These are phyloP conservation scores for Pseudachorutes palmiensis DNA, from an alignment of 1,140 invertebrate genomes.

Conservation along the genomic window DNA sequence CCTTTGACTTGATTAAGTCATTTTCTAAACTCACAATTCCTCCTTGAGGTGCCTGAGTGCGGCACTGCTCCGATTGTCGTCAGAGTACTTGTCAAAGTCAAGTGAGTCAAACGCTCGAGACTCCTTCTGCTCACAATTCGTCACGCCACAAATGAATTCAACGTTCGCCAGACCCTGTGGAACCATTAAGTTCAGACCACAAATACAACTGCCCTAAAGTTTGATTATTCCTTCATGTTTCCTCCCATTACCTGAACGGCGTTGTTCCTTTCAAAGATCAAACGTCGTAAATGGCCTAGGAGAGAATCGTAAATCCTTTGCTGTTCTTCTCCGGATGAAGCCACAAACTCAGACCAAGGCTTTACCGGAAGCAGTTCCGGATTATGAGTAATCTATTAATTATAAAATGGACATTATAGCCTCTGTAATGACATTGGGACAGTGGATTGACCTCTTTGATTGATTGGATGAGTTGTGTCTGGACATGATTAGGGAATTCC, in stretches of 20 bases:
- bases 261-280: constrained; percentile 34
- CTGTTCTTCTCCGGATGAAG: constrained; percentile 24
- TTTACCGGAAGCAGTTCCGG: constrained; percentile 30
- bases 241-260: constrained; percentile 27
- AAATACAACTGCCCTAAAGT: too few species aligned
- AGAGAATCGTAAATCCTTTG: constrained; percentile 32
- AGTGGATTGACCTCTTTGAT: constrained; percentile 27
- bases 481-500: constrained; percentile 27
- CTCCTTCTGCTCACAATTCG: constrained; percentile 32
- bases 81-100: constrained; percentile 28
- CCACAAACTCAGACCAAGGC: constrained; percentile 31
- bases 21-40: constrained; percentile 28
- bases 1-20: not conserved
- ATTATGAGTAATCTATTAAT: constrained; percentile 28
- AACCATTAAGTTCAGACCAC: too few species aligned
- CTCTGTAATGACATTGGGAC: not conserved
- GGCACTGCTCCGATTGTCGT: constrained; percentile 25
- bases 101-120: constrained; percentile 18
- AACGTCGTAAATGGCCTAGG: constrained; percentile 19
- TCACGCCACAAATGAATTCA: constrained; percentile 16
- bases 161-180: too few species aligned
- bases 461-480: constrained; percentile 28
- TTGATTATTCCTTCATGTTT: too few species aligned
- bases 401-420: not conserved
- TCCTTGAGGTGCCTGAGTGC: constrained; percentile 29